Conservation (phyloP, 2,797 vertebrate genomes). For the Fistularia tabacaria region DNA sequence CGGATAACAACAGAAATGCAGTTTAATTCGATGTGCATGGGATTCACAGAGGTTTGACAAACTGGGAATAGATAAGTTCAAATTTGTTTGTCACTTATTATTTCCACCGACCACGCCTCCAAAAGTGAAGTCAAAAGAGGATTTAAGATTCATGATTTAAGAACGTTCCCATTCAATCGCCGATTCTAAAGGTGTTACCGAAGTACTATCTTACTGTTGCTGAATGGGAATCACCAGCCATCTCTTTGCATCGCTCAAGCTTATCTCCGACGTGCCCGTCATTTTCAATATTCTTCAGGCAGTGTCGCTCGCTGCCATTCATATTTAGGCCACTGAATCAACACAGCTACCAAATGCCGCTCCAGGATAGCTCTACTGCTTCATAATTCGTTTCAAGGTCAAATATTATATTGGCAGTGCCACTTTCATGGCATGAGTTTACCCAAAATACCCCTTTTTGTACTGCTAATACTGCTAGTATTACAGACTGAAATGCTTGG, state of each 20-base stretch:
- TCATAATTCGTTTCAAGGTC: too few species aligned
- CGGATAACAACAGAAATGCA: too few species aligned
- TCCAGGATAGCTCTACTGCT: too few species aligned
- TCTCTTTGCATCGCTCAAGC: constrained; percentile 20
- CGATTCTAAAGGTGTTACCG: too few species aligned
- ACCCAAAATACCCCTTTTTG: too few species aligned
- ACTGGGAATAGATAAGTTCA: background rate
- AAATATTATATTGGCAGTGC: too few species aligned
- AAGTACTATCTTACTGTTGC: background rate
- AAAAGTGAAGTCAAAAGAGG: background rate
- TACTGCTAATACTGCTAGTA: too few species aligned
- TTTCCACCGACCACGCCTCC: background rate
- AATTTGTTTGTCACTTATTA: background rate
- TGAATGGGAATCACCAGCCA: constrained; percentile 7
- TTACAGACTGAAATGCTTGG: too few species aligned
- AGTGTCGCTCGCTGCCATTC: constrained; percentile 32
- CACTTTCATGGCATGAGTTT: too few species aligned
- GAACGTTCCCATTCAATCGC: too few species aligned
- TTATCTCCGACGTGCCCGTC: constrained; percentile 45
- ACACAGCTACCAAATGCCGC: constrained; percentile 11
- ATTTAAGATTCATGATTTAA: too few species aligned
- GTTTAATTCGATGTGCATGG: background rate
- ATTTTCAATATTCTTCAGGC: constrained; percentile 32
- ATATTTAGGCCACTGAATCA: constrained; percentile 30
- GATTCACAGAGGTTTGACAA: background rate